phyloP scores from a whole-genome alignment of 2,113 vertebrate species.

The Megaptera novaeangliae region DNA sequence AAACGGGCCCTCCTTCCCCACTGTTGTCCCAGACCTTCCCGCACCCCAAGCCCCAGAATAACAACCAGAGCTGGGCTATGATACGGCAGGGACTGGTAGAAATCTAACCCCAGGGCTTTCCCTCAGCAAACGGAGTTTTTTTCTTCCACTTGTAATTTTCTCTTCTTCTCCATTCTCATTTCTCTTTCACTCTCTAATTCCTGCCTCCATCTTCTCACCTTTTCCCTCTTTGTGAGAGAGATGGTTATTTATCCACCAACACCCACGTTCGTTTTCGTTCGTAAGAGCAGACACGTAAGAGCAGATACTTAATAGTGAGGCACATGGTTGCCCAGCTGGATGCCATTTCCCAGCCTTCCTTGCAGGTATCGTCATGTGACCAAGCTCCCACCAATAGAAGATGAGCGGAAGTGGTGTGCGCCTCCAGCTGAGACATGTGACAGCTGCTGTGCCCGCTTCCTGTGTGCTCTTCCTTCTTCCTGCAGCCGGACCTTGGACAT shows the following conservation, averaged over 20 bases:
- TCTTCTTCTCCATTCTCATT: not conserved
- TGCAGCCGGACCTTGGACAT: not conserved
- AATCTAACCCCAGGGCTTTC: not conserved
- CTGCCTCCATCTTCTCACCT: not conserved
- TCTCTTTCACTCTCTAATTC: not conserved
- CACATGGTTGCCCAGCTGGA: not conserved
- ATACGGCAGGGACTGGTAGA: fast-evolving
- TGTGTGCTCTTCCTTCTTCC: not conserved
- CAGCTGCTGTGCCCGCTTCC: not conserved
- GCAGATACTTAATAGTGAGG: not conserved
- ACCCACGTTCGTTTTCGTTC: not conserved
- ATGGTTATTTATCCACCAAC: not conserved
- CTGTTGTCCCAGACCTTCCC: fast-evolving
- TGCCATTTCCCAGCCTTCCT: not conserved
- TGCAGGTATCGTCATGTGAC: not conserved
- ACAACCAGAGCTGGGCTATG: fast-evolving
- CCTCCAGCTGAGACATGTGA: too few relatives aligned
- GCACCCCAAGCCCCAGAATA: fast-evolving
- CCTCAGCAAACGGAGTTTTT: not conserved
- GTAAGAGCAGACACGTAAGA: not conserved
- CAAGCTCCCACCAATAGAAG: not conserved
- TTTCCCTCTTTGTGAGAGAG: not conserved
- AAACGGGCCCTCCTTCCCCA: fast-evolving
- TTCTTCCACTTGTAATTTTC: not conserved
- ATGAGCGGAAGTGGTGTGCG: not conserved